A percentile compares a stretch with the other conserved stretches of the same genome.
Evolutionary conservation across 2,113 vertebrate species (phyloP).

Genomic region (Quiscalus mexicanus): DNA sequence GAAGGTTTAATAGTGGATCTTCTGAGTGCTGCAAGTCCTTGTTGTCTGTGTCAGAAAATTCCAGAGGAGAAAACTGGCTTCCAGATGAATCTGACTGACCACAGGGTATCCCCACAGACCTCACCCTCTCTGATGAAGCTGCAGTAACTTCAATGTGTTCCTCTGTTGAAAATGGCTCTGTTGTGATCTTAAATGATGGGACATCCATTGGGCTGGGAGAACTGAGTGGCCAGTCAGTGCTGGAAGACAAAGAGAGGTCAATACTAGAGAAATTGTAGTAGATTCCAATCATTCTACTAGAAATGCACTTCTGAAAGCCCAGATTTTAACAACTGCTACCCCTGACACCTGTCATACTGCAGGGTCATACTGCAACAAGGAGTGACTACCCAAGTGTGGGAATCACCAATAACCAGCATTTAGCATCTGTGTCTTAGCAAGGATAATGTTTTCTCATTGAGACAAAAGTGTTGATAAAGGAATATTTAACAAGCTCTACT

Average conservation of each 20-base stretch:
- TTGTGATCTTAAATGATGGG: slow-evolving; percentile 89
- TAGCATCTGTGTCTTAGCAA: background rate
- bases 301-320: background rate
- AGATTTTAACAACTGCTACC: background rate
- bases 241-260: slow-evolving; percentile 57
- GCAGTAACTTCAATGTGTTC: slow-evolving; percentile 76
- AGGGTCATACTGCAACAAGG: background rate
- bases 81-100: slow-evolving; percentile 70
- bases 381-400: background rate
- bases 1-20: slow-evolving; percentile 46
- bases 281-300: background rate
- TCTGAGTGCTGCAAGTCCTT: slow-evolving; percentile 36
- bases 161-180: slow-evolving; percentile 77
- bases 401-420: background rate
- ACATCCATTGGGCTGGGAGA: slow-evolving; percentile 89
- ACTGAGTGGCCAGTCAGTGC: slow-evolving; percentile 92
- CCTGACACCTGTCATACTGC: background rate
- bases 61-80: slow-evolving; percentile 72
- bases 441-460: background rate
- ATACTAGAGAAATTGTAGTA: background rate
- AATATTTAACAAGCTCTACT: background rate
- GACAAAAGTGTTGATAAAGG: background rate
- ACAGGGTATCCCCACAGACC: slow-evolving; percentile 70
- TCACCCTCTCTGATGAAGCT: slow-evolving; percentile 22
- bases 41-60: slow-evolving; percentile 50